Evolutionary conservation across 2,888 invertebrate genomes (phyloP).

Genomic region (Dryocosmus kuriphilus): DNA sequence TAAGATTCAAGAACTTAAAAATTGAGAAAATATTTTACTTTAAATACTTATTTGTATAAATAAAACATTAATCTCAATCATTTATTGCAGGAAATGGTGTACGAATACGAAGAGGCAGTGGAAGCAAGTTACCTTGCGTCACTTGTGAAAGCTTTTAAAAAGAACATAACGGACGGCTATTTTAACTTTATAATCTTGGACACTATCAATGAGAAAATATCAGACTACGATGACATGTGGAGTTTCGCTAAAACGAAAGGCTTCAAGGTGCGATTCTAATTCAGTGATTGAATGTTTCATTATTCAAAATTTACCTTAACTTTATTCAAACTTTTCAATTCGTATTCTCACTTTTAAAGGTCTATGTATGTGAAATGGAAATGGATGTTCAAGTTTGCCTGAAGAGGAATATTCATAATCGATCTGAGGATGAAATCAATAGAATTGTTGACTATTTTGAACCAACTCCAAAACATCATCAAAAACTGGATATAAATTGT

Average conservation of each 20-base stretch:
- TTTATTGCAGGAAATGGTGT: constrained; percentile 83
- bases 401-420: constrained; percentile 91
- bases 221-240: constrained; percentile 92
- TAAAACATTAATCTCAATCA: neutral
- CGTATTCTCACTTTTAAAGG: constrained; percentile 80
- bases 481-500: constrained; percentile 89
- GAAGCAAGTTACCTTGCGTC: constrained; percentile 90
- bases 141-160: constrained; percentile 92
- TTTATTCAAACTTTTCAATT: neutral
- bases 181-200: constrained; percentile 96
- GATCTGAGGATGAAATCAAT: constrained; percentile 88
- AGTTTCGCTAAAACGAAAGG: constrained; percentile 90
- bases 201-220: constrained; percentile 90
- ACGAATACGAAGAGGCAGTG: constrained; percentile 92
- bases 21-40: neutral
- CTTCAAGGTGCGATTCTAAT: constrained; percentile 85
- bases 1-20: no score
- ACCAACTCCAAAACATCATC: constrained; percentile 88
- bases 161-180: constrained; percentile 92
- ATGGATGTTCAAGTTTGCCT: constrained; percentile 88
- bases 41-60: neutral
- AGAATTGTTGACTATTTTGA: constrained; percentile 86
- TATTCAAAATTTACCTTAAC: constrained; percentile 22
- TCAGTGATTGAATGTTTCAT: neutral
- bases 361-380: constrained; percentile 93